Conservation (phyloP, 2,797 vertebrate genomes). For the Trachops cirrhosus region DNA sequence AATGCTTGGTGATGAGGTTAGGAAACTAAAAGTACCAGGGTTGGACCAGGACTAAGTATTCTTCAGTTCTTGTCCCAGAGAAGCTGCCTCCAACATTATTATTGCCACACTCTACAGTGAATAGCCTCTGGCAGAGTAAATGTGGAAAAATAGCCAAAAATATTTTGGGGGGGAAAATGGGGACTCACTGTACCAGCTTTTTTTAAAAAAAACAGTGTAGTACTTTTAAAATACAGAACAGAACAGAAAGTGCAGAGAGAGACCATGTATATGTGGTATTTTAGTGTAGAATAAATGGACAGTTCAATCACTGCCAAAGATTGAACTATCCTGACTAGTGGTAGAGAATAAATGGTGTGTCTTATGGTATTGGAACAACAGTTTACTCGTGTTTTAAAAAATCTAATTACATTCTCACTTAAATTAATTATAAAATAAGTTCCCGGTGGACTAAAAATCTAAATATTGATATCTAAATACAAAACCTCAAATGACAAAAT, state of each 20-base stretch:
- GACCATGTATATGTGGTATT: not conserved
- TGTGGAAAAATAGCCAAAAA: not conserved
- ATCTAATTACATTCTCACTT: not conserved
- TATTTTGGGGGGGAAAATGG: not conserved
- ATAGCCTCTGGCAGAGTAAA: not conserved
- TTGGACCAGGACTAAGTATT: not conserved
- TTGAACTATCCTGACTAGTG: not conserved
- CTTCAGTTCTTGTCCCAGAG: not conserved
- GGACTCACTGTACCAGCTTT: not conserved
- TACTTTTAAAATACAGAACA: not conserved
- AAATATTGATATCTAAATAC: conserved; percentile 10
- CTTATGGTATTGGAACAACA: not conserved
- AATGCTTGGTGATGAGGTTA: not conserved
- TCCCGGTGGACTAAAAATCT: not conserved
- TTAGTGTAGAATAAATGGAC: not conserved
- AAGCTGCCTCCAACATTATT: not conserved
- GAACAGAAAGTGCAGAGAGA: not conserved
- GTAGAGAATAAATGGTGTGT: not conserved
- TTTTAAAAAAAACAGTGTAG: not conserved
- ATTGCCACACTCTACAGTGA: not conserved
- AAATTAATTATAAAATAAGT: conserved; percentile 33
- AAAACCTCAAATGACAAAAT: conserved; percentile 6
- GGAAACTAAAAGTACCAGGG: not conserved
- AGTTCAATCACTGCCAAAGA: not conserved
- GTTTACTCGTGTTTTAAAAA: conserved; percentile 32